A percentile compares a stretch with the other conserved stretches of the same genome.
phyloP scores from a whole-genome alignment of 2,888 invertebrate genomes.

The Dascillus cervinus region DNA sequence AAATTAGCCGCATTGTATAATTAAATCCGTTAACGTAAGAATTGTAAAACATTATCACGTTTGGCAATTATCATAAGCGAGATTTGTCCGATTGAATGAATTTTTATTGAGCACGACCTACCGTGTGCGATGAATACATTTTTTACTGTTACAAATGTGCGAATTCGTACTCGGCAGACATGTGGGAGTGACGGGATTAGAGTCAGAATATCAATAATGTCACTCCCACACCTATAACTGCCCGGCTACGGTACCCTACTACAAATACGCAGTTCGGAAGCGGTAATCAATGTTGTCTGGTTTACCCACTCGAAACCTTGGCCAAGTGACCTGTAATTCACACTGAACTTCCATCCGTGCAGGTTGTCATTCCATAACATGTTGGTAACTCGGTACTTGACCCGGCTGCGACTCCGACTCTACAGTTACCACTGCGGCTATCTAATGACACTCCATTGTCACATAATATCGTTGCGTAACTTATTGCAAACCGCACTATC shows the following conservation, averaged over 20 bases:
- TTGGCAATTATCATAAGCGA: no score
- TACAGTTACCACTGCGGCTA: conserved; percentile 22
- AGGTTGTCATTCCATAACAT: conserved; percentile 13
- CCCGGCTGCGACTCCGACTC: conserved; percentile 21
- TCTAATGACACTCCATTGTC: conserved; percentile 25
- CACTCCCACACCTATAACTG: conserved; percentile 9
- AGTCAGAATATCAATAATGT: conserved; percentile 10
- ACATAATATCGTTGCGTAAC: conserved; percentile 14
- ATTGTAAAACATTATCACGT: conserved; percentile 1
- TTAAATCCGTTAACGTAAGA: no score
- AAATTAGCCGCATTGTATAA: no score
- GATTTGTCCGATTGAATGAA: no score
- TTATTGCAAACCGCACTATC: not conserved
- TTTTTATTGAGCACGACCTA: no score
- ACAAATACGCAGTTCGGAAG: conserved; percentile 14
- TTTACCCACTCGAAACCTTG: conserved; percentile 16
- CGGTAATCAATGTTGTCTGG: conserved; percentile 11
- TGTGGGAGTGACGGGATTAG: conserved; percentile 11
- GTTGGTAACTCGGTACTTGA: conserved; percentile 16
- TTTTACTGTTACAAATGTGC: no score
- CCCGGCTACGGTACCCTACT: conserved; percentile 11
- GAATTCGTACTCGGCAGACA: no score
- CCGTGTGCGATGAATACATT: no score
- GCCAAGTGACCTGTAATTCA: conserved; percentile 18
- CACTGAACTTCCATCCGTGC: conserved; percentile 11